Evolutionary conservation across 1,140 invertebrate species (phyloP).

Genomic region (Eufriesea mexicana): DNA sequence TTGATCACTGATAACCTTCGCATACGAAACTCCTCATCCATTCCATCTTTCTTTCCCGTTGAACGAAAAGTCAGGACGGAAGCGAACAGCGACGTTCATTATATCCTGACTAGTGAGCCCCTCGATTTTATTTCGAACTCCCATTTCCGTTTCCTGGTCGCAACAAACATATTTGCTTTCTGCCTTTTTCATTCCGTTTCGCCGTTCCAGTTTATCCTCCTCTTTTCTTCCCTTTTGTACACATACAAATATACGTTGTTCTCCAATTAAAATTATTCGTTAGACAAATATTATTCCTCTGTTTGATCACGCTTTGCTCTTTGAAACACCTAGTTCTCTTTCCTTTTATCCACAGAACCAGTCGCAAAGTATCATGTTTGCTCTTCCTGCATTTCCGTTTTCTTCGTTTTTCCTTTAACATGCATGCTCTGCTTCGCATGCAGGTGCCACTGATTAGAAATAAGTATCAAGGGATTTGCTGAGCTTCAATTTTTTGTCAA

Average conservation of each 20-base stretch:
- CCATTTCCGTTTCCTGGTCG: background rate
- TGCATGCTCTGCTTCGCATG: background rate
- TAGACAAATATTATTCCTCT: constrained; percentile 12
- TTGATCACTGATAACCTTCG: background rate
- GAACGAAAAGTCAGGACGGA: background rate
- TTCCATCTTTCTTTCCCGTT: background rate
- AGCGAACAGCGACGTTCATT: background rate
- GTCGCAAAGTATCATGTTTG: background rate
- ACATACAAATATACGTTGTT: background rate
- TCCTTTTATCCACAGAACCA: background rate
- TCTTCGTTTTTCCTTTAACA: background rate
- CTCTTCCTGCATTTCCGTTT: background rate
- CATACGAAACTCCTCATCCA: background rate
- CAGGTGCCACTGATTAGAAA: background rate
- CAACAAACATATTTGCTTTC: background rate
- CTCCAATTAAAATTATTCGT: constrained; percentile 36
- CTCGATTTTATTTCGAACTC: background rate
- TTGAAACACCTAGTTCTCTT: background rate
- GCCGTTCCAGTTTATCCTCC: background rate
- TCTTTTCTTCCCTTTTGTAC: background rate
- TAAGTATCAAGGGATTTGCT: background rate
- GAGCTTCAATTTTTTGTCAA: no score
- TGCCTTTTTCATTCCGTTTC: background rate
- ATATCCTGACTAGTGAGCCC: background rate
- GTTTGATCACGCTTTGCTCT: background rate